phyloP scores from a whole-genome alignment of 2,113 vertebrate species.

The Athene noctua region DNA sequence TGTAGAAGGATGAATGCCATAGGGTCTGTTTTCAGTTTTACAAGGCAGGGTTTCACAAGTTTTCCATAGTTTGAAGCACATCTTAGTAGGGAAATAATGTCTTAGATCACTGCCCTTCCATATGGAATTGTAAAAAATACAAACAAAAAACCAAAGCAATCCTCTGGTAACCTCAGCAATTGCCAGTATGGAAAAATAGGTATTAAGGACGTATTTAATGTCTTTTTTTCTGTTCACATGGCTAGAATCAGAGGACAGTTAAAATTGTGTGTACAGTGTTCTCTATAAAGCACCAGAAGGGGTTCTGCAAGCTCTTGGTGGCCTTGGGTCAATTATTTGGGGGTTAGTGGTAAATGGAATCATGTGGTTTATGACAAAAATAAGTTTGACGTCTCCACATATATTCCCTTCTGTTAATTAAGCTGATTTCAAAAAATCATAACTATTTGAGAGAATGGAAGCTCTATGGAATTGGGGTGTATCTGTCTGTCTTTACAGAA shows the following conservation, averaged over 20 bases:
- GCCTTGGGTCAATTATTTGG: slow-evolving; percentile 25
- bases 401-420: slow-evolving; percentile 40
- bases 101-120: not conserved
- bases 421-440: slow-evolving; percentile 10
- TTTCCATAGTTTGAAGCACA: not conserved
- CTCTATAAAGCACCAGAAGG: slow-evolving; percentile 35
- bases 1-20: not conserved
- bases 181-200: not conserved
- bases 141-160: not conserved
- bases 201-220: slow-evolving; percentile 32
- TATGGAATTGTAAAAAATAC: slow-evolving; percentile 9
- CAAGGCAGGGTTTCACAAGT: not conserved
- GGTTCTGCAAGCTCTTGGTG: slow-evolving; percentile 27
- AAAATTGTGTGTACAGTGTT: slow-evolving; percentile 5
- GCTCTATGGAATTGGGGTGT: not conserved
- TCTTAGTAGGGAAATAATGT: not conserved
- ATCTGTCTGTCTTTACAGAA: slow-evolving; percentile 52
- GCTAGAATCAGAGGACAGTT: slow-evolving; percentile 2
- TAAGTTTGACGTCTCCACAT: slow-evolving; percentile 1
- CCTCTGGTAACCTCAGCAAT: slow-evolving; percentile 31
- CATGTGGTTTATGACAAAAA: slow-evolving; percentile 29
- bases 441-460: not conserved
- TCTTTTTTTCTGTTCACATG: not conserved
- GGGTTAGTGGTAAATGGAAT: slow-evolving; percentile 34
- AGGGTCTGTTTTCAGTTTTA: not conserved